phyloP scores from a whole-genome alignment of 35 echinoderm and acorn worm species.

The Lytechinus variegatus region DNA sequence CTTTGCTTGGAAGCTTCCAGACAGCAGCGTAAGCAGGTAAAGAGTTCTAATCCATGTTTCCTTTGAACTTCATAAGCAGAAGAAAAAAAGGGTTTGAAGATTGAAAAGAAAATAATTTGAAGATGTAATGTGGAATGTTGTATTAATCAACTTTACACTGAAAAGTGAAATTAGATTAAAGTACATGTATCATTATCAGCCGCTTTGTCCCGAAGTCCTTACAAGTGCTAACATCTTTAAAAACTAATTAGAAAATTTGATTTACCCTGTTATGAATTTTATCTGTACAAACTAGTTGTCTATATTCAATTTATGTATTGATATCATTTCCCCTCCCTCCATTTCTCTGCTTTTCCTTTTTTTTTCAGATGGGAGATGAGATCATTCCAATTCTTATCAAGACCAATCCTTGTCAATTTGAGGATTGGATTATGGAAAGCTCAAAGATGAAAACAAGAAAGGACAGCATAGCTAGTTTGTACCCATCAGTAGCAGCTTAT shows the following conservation, averaged over 20 bases:
- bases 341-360: neutral
- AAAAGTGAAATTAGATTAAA: neutral
- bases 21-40: neutral
- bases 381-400: neutral
- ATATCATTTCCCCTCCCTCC: neutral
- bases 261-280: neutral
- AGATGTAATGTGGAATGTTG: neutral
- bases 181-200: neutral
- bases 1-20: neutral
- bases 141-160: neutral
- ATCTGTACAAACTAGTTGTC: neutral
- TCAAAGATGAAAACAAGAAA: neutral
- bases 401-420: conserved; percentile 13
- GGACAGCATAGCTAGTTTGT: neutral
- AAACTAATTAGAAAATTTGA: neutral
- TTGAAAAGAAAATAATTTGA: too few species aligned
- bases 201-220: neutral
- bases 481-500: neutral
- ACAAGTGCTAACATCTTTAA: neutral
- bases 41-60: neutral
- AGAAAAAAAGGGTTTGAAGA: neutral
- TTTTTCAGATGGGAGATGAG: conserved; percentile 1
- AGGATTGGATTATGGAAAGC: neutral
- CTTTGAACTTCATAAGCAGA: neutral
- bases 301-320: neutral